These are phyloP conservation scores for Luffia ferchaultella DNA, from an alignment of 2,888 invertebrate genomes.

Conservation along the genomic window DNA sequence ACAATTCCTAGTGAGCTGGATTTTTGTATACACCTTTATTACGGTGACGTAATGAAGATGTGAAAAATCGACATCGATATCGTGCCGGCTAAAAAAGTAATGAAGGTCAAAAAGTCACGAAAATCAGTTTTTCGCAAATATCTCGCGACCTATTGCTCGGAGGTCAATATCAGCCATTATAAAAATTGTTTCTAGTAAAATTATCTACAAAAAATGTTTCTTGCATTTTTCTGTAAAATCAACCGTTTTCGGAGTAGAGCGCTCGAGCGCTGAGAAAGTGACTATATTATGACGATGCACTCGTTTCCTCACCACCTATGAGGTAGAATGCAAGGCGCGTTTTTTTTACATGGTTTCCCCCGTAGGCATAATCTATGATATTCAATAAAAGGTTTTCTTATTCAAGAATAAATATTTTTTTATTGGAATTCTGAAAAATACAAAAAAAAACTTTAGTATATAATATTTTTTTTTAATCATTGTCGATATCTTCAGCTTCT, in stretches of 20 bases:
- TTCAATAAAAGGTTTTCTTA: constrained; percentile 2
- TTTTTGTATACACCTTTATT: constrained; percentile 9
- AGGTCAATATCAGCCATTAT: constrained; percentile 6
- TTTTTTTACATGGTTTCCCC: constrained; percentile 1
- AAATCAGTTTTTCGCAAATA: constrained; percentile 5
- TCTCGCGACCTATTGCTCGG: constrained; percentile 6
- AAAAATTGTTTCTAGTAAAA: constrained; percentile 4
- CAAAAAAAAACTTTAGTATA: background rate
- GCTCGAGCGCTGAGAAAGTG: background rate
- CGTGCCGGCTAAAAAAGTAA: constrained; percentile 6
- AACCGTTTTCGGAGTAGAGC: constrained; percentile 6
- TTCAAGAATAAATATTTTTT: background rate
- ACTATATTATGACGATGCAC: background rate
- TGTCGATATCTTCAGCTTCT: constrained; percentile 1
- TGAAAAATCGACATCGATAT: constrained; percentile 9
- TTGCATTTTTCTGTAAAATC: constrained; percentile 7
- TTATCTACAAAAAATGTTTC: constrained; percentile 3
- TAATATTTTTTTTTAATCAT: constrained; percentile 1
- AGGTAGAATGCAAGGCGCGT: background rate
- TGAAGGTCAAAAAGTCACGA: constrained; percentile 5
- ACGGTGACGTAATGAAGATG: constrained; percentile 9
- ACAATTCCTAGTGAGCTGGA: constrained; percentile 9
- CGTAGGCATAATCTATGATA: constrained; percentile 2
- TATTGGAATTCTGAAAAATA: background rate
- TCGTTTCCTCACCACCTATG: background rate